phyloP scores from a whole-genome alignment of 1,140 invertebrate genomes.

The Drosophila paulistorum region DNA sequence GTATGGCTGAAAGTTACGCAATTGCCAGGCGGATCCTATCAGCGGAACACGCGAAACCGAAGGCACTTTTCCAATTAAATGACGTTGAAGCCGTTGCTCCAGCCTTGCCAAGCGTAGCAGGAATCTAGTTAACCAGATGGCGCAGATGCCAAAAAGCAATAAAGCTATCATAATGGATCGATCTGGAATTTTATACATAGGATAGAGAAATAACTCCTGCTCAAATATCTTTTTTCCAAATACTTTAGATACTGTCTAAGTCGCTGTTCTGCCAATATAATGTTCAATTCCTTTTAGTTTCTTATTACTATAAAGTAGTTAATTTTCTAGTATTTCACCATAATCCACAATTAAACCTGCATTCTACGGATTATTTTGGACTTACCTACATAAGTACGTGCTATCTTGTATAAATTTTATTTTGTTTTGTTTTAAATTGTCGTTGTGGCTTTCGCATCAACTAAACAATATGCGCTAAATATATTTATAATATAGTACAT shows the following conservation, averaged over 20 bases:
- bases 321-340: too few relatives aligned
- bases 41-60: constrained; percentile 61
- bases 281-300: too few relatives aligned
- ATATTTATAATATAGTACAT: too few relatives aligned
- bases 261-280: too few relatives aligned
- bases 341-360: too few relatives aligned
- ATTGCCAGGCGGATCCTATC: constrained; percentile 58
- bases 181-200: neutral
- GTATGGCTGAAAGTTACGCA: constrained; percentile 70
- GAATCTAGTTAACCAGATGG: constrained; percentile 44
- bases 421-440: too few relatives aligned
- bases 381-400: too few relatives aligned
- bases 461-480: too few relatives aligned
- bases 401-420: too few relatives aligned
- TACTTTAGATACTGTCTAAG: too few relatives aligned
- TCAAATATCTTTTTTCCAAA: neutral
- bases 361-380: neutral
- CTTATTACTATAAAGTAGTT: too few relatives aligned
- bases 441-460: too few relatives aligned
- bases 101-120: constrained; percentile 46
- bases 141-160: constrained; percentile 11
- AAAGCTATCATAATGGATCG: constrained; percentile 9
- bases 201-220: neutral
- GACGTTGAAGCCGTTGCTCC: constrained; percentile 42
- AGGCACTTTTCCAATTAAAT: constrained; percentile 43